Base-by-base conservation (phyloP, 2,113 vertebrate species). In the Pteropus alecto region DNA sequence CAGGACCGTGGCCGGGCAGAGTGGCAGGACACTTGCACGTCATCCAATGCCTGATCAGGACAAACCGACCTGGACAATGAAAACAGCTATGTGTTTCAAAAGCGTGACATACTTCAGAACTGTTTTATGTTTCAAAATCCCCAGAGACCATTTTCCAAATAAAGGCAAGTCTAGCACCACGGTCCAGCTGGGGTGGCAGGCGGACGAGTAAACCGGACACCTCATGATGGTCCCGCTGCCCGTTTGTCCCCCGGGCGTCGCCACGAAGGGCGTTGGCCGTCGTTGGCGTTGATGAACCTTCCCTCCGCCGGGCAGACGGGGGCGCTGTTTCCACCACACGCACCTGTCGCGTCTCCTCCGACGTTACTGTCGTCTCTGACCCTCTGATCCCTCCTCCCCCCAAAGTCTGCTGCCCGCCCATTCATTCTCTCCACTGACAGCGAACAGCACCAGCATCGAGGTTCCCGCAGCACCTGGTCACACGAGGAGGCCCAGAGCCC, bases 401-500 rank as follows among this genome's bases (percentile, higher is more conserved):
- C 2, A 6, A 3, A 33, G 1, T 15, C 4, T 12, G 46, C 60
- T 7, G 7, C 46, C 21, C 1, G 1, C 28, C 28, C 13, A 2
- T 4, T 8, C 46, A 54, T 4, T 15, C 24, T 28, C 67, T 26
- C 56, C 9, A 4, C 67, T 30, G 56, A 38, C 35, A 28, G 6
- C 6, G 16, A 5, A 26, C 19, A 30, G 60, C 5, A 3, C 61
- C 58, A 46, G 60, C 26, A 43, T 28, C 41, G 6, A 22, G 38
- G 30, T 18, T n/a, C 41, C 28, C n/a, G 81, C 41, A 28, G 1
- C 21, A 33, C 12, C 5, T 5, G 54, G 1, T 11, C 56, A 6
- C 24, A 19, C 1, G 2, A 0, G 2, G 56, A 7, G 0, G 3
- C 38, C 78, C 3, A 7, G 82, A 33, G 14, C 43, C 81, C 1